Evolutionary conservation across 2,888 invertebrate genomes (phyloP), one percentile per base, ranked within the genome.

Genomic region (Eueremaeus valkanovi): DNA sequence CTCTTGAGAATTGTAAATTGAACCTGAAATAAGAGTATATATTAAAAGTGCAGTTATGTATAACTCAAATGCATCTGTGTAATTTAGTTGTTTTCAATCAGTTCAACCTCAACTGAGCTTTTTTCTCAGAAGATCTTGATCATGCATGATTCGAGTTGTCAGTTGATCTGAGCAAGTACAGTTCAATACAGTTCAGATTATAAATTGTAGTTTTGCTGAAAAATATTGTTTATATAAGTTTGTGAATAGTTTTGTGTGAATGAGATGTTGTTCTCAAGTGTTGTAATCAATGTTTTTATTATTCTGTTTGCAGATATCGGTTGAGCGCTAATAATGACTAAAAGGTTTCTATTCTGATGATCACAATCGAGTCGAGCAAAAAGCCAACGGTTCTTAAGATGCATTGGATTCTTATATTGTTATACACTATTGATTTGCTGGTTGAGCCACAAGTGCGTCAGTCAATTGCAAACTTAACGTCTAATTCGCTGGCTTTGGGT

Each of bases 391-490:
- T 51, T n/a, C 24, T 61, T 27, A 61, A 61, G 29, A 61, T 61
- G 58, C 27, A 61, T 6, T 61, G 24, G 58, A 31, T 6, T 27
- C 58, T 61, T 31, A 31, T 61, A 3, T 31, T 9, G 29, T 29
- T 61, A 61, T 61, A 31, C 27, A 31, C 16, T 61, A 61, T 61
- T 61, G 58, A 61, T 61, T 61, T 61, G 31, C 58, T 61, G 21
- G 21, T 49, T n/a, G 49, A 49, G 27, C 13, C 31, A 16, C 18
- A 29, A 29, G 58, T 61, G 29, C 58, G 29, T n/a, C 27, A 61
- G 16, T 16, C 29, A 29, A 61, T 9, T 21, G 29, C 27, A 27
- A 61, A 29, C 58, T 3, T 5, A n/a, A 49, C 6, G 49, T n/a
- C 18, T 18, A 18, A 3, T n/a, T 18, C n/a, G 49, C 6, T 13